Conservation (phyloP, 1,140 invertebrate species). For the Pachyrhynchus sulphureomaculatus region DNA sequence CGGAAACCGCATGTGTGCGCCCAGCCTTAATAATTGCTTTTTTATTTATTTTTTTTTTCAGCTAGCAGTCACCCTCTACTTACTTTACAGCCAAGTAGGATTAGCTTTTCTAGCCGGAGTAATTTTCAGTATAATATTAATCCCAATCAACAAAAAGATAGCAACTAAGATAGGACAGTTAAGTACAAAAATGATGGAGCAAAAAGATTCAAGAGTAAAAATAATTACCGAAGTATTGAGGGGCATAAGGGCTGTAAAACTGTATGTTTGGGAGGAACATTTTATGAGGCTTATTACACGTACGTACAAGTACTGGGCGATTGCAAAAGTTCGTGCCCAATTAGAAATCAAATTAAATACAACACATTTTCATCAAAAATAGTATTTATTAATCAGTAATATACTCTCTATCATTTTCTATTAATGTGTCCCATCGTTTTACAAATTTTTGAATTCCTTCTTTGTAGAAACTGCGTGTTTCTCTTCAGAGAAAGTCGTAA, state of each 20-base stretch:
- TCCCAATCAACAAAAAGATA: constrained; percentile 92
- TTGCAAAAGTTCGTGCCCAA: too few species aligned
- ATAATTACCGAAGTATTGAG: constrained; percentile 84
- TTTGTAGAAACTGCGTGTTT: too few species aligned
- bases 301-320: constrained; percentile 39
- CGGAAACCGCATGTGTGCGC: too few species aligned
- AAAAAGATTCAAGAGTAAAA: constrained; percentile 89
- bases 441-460: too few species aligned
- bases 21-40: too few species aligned
- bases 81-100: constrained; percentile 86
- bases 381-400: too few species aligned
- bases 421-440: too few species aligned
- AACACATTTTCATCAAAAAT: too few species aligned
- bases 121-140: constrained; percentile 80
- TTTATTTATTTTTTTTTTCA: constrained; percentile 57
- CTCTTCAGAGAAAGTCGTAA: too few species aligned
- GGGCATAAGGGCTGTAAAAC: constrained; percentile 88
- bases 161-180: constrained; percentile 87
- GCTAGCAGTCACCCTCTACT: constrained; percentile 76
- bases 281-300: constrained; percentile 64
- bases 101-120: constrained; percentile 89
- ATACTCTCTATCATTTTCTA: too few species aligned
- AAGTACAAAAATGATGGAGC: constrained; percentile 85
- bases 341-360: too few species aligned
- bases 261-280: constrained; percentile 91